Percentiles rank a stretch among this genome's conserved stretches.
Evolutionary conservation across 2,888 invertebrate species (phyloP).

Genomic region (Spisula subtruncata): DNA sequence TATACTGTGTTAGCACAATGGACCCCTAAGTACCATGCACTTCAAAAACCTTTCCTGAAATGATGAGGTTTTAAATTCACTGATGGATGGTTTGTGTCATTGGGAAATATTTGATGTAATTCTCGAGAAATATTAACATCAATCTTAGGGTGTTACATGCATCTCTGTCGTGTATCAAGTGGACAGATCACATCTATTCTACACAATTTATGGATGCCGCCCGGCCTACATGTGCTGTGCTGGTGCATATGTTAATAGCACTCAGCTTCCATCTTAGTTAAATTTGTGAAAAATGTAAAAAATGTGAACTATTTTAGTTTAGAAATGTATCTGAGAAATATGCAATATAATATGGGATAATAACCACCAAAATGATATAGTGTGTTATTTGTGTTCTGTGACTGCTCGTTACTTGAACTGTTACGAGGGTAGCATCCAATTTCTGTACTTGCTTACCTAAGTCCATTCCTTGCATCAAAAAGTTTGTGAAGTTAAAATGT

Average conservation of each 20-base stretch:
- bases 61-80: not conserved
- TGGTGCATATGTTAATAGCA: conserved; percentile 33
- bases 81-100: conserved; percentile 43
- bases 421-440: not conserved
- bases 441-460: too few relatives aligned
- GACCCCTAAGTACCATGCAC: conserved; percentile 6
- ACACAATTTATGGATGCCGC: conserved; percentile 29
- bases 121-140: not conserved
- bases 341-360: not conserved
- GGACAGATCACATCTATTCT: conserved; percentile 64
- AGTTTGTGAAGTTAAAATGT: too few relatives aligned
- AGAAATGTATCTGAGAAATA: not conserved
- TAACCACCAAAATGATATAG: not conserved
- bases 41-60: conserved; percentile 1
- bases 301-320: not conserved
- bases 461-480: too few relatives aligned
- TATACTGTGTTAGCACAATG: not conserved
- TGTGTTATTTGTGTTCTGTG: not conserved
- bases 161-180: conserved; percentile 56
- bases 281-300: not conserved
- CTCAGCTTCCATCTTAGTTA: not conserved
- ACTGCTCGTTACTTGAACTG: not conserved
- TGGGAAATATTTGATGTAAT: conserved; percentile 42
- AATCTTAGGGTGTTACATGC: conserved; percentile 37
- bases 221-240: conserved; percentile 20